Evolutionary conservation across 2,797 vertebrate genomes (phyloP).

Genomic region (Arctocebus calabarensis): DNA sequence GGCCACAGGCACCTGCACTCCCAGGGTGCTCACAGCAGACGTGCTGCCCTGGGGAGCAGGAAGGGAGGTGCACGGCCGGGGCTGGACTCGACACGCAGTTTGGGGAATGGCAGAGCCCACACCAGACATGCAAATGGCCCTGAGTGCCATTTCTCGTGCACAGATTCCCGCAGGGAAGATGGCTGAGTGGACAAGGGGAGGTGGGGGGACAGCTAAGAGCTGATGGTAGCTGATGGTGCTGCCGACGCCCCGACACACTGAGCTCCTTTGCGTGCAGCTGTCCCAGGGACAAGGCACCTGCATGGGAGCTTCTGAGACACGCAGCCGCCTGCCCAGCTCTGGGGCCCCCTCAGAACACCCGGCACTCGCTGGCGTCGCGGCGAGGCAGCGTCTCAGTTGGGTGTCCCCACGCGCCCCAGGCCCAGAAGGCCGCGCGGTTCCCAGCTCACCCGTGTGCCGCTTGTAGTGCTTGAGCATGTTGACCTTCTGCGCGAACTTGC

Average conservation of each 20-base stretch:
- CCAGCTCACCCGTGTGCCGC: slow-evolving; percentile 94
- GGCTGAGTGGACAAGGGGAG: not conserved
- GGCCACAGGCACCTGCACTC: fast-evolving
- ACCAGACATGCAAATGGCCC: too few species aligned
- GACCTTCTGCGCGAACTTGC: slow-evolving; percentile 99
- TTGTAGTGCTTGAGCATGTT: slow-evolving; percentile 99
- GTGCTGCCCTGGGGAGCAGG: fast-evolving
- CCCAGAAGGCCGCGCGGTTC: too few species aligned
- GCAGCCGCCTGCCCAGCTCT: fast-evolving
- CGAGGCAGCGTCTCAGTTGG: not conserved
- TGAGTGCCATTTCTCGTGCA: fast-evolving
- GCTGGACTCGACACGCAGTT: too few species aligned
- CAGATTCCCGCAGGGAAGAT: not conserved
- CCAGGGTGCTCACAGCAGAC: not conserved
- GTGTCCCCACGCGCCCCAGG: too few species aligned
- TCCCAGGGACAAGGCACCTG: fast-evolving
- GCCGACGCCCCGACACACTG: not conserved
- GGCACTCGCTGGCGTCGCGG: too few species aligned
- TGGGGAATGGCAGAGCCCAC: too few species aligned
- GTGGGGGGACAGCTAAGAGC: not conserved
- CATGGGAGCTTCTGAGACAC: not conserved
- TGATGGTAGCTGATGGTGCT: not conserved
- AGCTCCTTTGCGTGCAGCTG: not conserved
- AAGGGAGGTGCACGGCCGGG: fast-evolving
- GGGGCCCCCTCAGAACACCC: not conserved